These are phyloP conservation scores for Chaitophorus viminalis DNA, from an alignment of 2,888 invertebrate species.

Conservation along the genomic window DNA sequence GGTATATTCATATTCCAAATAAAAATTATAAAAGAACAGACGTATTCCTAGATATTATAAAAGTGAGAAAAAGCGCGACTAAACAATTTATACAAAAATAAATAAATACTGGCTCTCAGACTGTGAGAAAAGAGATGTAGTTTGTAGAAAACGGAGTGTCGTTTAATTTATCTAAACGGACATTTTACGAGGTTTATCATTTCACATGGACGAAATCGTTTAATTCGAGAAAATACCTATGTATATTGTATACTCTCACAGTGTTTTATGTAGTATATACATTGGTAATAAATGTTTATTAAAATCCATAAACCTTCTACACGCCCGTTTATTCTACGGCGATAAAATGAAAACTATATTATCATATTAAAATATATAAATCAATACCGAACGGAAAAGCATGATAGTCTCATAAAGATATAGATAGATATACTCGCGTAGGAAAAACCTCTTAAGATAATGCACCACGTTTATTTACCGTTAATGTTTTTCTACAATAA, in stretches of 20 bases:
- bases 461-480: constrained; percentile 32
- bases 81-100: neutral
- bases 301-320: constrained; percentile 31
- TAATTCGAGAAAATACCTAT: neutral
- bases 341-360: constrained; percentile 3
- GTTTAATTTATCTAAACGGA: neutral
- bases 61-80: neutral
- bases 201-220: neutral
- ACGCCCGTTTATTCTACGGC: neutral
- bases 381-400: constrained; percentile 15
- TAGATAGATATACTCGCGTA: neutral
- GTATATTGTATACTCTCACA: neutral
- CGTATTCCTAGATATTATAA: neutral
- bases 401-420: neutral
- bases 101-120: neutral
- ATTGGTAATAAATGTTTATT: constrained; percentile 42
- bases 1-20: neutral
- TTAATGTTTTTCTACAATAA: constrained; percentile 25
- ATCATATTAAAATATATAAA: constrained; percentile 15
- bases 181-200: neutral
- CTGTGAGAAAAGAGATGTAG: neutral
- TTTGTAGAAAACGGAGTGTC: neutral
- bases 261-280: neutral
- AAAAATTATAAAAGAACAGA: neutral
- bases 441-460: constrained; percentile 19